Evolutionary conservation across 2,113 vertebrate genomes (phyloP).

Genomic region (Accipiter virgatus): DNA sequence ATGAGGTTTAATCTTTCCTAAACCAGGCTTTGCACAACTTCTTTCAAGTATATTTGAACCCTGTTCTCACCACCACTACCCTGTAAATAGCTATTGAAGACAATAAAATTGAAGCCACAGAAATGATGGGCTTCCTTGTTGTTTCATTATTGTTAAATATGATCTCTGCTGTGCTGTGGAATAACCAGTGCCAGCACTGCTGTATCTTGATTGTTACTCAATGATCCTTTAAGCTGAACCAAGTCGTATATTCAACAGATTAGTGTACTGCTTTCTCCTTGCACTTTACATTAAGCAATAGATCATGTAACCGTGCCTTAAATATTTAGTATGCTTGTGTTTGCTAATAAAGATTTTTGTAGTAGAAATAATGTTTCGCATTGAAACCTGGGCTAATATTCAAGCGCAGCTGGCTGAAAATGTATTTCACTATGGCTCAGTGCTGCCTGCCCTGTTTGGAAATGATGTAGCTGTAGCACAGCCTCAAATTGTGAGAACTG

Average conservation of each 20-base stretch:
- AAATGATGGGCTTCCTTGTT: background rate
- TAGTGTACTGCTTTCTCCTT: background rate
- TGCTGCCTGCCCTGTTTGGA: background rate
- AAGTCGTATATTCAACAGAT: background rate
- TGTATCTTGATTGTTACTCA: background rate
- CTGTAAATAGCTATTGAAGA: background rate
- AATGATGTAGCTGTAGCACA: background rate
- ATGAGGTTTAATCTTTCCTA: background rate
- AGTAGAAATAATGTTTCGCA: background rate
- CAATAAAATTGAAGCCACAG: background rate
- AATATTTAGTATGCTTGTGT: background rate
- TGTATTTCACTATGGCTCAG: accelerated
- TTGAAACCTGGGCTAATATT: background rate
- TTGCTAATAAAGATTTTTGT: background rate
- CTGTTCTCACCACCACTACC: background rate
- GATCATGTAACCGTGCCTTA: background rate
- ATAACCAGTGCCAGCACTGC: background rate
- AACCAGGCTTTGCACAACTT: background rate
- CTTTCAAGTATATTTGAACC: background rate
- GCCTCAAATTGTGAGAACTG: background rate
- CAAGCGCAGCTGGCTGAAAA: background rate
- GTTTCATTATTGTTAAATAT: background rate
- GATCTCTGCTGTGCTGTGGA: background rate
- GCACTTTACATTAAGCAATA: background rate
- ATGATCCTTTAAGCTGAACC: background rate